Base-by-base conservation (phyloP, 1,140 invertebrate genomes). In the Leptonema lineaticorne region DNA sequence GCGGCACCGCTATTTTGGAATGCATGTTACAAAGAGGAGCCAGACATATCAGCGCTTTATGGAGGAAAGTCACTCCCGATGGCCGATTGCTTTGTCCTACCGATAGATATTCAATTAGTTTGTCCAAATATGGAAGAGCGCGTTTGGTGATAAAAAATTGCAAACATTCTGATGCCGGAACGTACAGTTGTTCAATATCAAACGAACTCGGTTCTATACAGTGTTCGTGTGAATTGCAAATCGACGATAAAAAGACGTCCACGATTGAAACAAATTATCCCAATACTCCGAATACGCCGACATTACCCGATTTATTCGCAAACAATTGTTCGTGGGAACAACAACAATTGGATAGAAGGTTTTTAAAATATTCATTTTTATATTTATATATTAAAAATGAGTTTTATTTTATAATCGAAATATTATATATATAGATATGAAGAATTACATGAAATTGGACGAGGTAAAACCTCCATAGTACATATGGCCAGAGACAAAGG, bases 401-500 rank as follows among this genome's bases (percentile, higher is more conserved):
- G 26, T 56, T 4, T 56, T 24, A 56, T 56, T 56, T 24, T 56
- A 5, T 26, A 22, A 24, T 22, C 9, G 7, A 9, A 29, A 37
- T 30, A 37, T 60, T 30, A 20, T 7, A 37, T 2, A 50, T 64
- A 14, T 37, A 72, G 70, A 64, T 90, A 90, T 73, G 77, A 86
- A 9, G 85, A 90, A 69, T 77, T 89, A 37, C 87, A 90, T 68
- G 88, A 90, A 73, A 80, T 92, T 2, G 88, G 87, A 18, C 85
- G 88, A 69, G 92, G 91, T 5, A 78, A 90, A 69, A 89, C 87
- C 48, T 85, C 87, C 0, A 74, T 86, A 1, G 88, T 90, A 0
- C 78, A 85, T 4, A 78, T 85, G 14, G 89, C 88, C 0, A 82
- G 85, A 58, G 89, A 90, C 72, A 82, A 86, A 18, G 89, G 88